Conservation (phyloP, 1,140 invertebrate genomes). For the Atta colombica region DNA sequence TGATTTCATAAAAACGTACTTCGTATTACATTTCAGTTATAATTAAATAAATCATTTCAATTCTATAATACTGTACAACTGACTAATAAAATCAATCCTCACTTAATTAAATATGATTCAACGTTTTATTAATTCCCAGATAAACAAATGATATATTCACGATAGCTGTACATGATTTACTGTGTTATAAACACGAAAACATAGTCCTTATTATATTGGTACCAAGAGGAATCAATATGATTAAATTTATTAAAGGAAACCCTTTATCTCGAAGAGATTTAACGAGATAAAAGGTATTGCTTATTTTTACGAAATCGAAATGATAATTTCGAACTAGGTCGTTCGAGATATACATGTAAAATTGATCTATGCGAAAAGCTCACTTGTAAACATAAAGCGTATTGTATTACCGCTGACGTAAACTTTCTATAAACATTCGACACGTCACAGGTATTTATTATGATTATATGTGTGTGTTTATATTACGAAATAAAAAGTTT, state of each 20-base stretch:
- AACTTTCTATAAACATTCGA: conserved; percentile 9
- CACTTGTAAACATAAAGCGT: not conserved
- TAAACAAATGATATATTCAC: not conserved
- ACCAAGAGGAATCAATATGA: conserved; percentile 48
- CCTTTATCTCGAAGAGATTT: conserved; percentile 74
- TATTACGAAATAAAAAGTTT: not conserved
- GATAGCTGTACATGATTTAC: not conserved
- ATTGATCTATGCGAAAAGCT: conserved; percentile 13
- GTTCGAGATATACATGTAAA: conserved; percentile 55
- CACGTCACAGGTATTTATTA: not conserved
- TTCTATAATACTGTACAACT: not conserved
- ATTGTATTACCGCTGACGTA: not conserved
- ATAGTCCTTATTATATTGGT: not conserved
- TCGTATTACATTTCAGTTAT: not conserved
- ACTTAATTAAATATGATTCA: conserved; percentile 12
- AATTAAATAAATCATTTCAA: not conserved
- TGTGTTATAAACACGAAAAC: not conserved
- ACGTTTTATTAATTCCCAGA: not conserved
- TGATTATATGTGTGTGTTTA: not conserved
- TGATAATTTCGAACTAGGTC: conserved; percentile 77
- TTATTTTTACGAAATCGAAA: conserved; percentile 78
- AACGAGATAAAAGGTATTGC: conserved; percentile 72
- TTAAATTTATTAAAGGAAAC: conserved; percentile 79
- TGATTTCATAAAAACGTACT: conserved; percentile 1
- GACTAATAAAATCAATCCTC: conserved; percentile 9